A percentile compares a stretch with the other conserved stretches of the same genome.
phyloP scores from a whole-genome alignment of 2,113 vertebrate species.

The Theristicus caerulescens region DNA sequence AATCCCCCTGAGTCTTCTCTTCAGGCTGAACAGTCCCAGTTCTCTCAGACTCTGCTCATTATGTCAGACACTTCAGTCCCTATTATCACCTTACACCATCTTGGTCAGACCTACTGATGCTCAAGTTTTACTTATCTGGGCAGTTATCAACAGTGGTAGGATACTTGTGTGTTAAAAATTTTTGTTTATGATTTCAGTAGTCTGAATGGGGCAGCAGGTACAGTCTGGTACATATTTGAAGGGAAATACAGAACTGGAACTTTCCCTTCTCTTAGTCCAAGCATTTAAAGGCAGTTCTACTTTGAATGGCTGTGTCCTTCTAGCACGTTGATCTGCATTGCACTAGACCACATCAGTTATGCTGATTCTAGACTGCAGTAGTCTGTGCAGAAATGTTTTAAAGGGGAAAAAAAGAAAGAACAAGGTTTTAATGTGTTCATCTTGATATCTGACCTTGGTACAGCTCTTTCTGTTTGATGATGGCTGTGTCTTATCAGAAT shows the following conservation, averaged over 20 bases:
- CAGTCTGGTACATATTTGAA: not conserved
- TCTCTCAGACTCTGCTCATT: too few relatives aligned
- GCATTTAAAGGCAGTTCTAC: not conserved
- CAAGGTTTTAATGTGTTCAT: not conserved
- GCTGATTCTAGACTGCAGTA: not conserved
- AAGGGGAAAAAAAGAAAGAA: not conserved
- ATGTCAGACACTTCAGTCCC: too few relatives aligned
- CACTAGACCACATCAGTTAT: not conserved
- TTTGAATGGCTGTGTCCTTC: not conserved
- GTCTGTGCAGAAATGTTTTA: not conserved
- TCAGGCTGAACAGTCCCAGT: not conserved
- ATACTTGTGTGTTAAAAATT: not conserved
- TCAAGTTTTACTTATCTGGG: not conserved
- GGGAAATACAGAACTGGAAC: not conserved
- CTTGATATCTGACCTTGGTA: not conserved
- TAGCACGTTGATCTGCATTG: not conserved
- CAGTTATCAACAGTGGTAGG: not conserved
- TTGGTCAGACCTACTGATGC: not conserved
- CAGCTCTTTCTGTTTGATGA: not conserved
- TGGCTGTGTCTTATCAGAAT: not conserved
- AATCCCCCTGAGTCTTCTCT: not conserved
- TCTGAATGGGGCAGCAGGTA: not conserved
- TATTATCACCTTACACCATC: not conserved
- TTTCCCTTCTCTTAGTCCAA: not conserved
- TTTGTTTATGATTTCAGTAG: not conserved